A percentile compares a stretch with the other conserved stretches of the same genome.
phyloP scores from a whole-genome alignment of 2,888 invertebrate species.

The Meta bourneti region DNA sequence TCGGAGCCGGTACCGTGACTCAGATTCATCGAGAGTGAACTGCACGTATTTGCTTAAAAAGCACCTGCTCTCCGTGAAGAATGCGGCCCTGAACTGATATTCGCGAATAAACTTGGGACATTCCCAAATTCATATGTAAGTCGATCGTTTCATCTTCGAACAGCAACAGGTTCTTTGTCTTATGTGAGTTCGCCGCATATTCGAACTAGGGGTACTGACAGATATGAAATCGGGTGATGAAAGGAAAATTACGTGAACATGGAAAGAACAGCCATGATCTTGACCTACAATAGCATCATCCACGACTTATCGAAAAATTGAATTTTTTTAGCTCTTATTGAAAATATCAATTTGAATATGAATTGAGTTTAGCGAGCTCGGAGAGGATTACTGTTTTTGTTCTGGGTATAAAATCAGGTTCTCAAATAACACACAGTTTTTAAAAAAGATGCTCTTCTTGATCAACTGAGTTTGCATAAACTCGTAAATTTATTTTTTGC shows the following conservation, averaged over 20 bases:
- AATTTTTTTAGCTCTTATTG: too few species aligned
- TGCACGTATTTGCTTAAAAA: conserved; percentile 26
- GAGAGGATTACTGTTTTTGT: too few species aligned
- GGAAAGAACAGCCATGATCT: not conserved
- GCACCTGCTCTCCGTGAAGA: conserved; percentile 60
- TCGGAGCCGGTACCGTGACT: not conserved
- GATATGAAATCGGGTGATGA: not conserved
- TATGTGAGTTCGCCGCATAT: not conserved
- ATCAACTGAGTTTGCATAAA: too few species aligned
- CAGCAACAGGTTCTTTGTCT: not conserved
- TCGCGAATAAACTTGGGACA: conserved; percentile 28
- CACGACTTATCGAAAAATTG: not conserved
- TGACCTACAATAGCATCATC: not conserved
- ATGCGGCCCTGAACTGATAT: conserved; percentile 47
- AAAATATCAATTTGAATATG: too few species aligned
- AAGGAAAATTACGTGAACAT: not conserved
- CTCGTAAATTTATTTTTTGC: too few species aligned
- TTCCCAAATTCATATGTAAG: conserved; percentile 35
- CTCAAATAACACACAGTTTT: too few species aligned
- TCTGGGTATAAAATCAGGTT: too few species aligned
- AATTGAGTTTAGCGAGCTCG: too few species aligned
- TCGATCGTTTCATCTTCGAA: conserved; percentile 12
- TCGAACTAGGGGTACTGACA: not conserved
- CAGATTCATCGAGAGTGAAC: conserved; percentile 38
- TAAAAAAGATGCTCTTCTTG: too few species aligned